Base-by-base conservation (phyloP, 2,888 invertebrate genomes). In the Drosophila robusta region DNA sequence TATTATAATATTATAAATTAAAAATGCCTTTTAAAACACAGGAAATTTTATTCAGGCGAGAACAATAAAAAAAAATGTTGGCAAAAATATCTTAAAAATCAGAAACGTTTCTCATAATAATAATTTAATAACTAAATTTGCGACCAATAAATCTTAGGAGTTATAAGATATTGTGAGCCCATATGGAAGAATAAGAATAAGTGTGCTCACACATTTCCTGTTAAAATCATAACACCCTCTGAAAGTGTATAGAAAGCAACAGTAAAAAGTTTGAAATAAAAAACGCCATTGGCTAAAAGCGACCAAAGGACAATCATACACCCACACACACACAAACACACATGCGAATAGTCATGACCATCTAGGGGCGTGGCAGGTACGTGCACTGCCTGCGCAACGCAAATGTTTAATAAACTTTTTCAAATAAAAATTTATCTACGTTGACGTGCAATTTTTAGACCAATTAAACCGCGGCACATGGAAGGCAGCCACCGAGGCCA, bases 371-470 rank as follows among this genome's bases (percentile, higher is more conserved):
- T 63, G 57, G 61, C 62, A 47, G 70, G 5, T 87, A 88, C 88
- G 88, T 86, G 85, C 60, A 46, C 69, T 70, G 84, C 79, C 79
- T 88, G 77, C 51, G 65, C 70, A 80, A 80, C 75, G 72, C 77
- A 87, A 83, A 83, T 88, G 88, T 80, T 86, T 86, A 86, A 88
- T 88, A 88, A 88, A 86, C 84, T 86, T 86, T 86, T 88, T 87
- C 78, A 80, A 86, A 88, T 86, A 87, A 88, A 88, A 86, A 84
- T 86, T 78, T 86, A 87, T 80, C 70, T 70, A 80, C 82, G 86
- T 81, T 90, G 90, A 89, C 90, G 87, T 86, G 89, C 84, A 90
- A 89, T 89, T 89, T 87, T 86, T 87, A 75, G 80, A 82, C 76
- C 90, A 90, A 90, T 90, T 90, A 89, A 90, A 88, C 77, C 69